Percentiles rank a stretch among this genome's conserved stretches.
These are phyloP conservation scores for Larimichthys crocea DNA, from an alignment of 2,113 vertebrate species.

Conservation along the genomic window DNA sequence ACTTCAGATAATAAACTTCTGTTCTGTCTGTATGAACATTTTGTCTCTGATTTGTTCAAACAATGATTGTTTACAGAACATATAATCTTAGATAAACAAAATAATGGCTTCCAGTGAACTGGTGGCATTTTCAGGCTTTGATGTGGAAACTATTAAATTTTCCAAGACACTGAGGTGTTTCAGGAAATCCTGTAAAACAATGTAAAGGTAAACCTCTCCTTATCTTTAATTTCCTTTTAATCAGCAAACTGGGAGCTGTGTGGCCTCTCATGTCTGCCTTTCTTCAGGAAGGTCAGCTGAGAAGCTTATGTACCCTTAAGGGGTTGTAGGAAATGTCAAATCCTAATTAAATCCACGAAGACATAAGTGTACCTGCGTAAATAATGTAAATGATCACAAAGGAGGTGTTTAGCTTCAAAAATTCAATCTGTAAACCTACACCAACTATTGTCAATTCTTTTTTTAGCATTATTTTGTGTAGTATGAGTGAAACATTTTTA, in stretches of 20 bases:
- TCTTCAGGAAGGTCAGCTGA: not conserved
- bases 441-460: not conserved
- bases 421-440: too few species aligned
- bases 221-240: not conserved
- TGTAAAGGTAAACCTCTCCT: not conserved
- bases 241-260: not conserved
- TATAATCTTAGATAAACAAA: conserved; percentile 47
- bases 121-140: not conserved
- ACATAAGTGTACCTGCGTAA: too few species aligned
- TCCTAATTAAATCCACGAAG: not conserved
- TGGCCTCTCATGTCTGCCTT: not conserved
- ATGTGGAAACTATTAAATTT: not conserved
- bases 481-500: not conserved
- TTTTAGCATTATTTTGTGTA: not conserved
- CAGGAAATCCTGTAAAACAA: conserved; percentile 1
- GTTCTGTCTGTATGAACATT: conserved; percentile 52
- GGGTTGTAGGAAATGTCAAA: not conserved
- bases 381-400: too few species aligned
- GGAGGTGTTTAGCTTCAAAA: too few species aligned
- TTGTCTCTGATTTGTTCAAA: conserved; percentile 34
- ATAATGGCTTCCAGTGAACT: not conserved
- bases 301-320: not conserved
- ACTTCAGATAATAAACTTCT: conserved; percentile 49
- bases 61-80: conserved; percentile 41
- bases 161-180: not conserved